Conservation (phyloP, 2,888 invertebrate genomes). For the Xylophagus ater region DNA sequence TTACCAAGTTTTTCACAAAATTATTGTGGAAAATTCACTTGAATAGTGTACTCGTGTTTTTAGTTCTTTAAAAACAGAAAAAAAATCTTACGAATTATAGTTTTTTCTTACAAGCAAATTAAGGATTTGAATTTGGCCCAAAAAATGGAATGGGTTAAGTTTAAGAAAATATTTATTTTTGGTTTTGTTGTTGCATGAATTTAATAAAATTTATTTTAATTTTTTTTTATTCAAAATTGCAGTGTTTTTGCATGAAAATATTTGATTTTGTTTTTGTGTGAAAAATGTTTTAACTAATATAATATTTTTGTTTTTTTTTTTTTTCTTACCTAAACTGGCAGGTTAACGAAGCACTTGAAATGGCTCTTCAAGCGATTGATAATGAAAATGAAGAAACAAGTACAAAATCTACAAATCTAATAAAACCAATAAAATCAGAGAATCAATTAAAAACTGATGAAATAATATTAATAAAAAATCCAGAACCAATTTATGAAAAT, state of each 20-base stretch:
- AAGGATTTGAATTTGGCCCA: too few relatives aligned
- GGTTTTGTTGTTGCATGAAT: not conserved
- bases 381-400: constrained; percentile 35
- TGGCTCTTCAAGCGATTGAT: constrained; percentile 53
- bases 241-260: not conserved
- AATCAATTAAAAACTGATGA: not conserved
- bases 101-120: too few relatives aligned
- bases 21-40: too few relatives aligned
- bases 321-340: constrained; percentile 27
- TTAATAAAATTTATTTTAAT: not conserved
- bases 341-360: constrained; percentile 53
- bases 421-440: too few relatives aligned
- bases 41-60: too few relatives aligned
- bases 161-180: not conserved
- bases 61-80: too few relatives aligned
- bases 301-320: constrained; percentile 15
- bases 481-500: constrained; percentile 42
- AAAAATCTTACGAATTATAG: too few relatives aligned
- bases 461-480: not conserved
- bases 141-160: constrained; percentile 13
- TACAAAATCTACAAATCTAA: too few relatives aligned
- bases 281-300: not conserved
- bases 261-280: not conserved
- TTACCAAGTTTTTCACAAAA: too few relatives aligned
- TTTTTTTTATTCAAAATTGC: too few relatives aligned